Conservation (phyloP, 1,140 invertebrate species). For the Drosophila repletoides region DNA sequence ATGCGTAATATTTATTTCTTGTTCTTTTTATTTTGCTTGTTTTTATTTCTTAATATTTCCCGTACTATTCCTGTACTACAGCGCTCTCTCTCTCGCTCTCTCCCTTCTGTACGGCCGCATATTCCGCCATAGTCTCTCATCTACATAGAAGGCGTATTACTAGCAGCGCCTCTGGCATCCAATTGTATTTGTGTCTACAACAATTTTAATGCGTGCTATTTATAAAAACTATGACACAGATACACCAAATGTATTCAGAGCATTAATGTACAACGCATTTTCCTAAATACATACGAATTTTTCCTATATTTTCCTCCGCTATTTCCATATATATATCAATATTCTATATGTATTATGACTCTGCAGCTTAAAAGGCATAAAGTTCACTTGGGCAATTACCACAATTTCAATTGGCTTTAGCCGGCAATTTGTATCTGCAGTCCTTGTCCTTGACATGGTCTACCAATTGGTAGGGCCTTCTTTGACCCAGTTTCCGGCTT, state of each 20-base stretch:
- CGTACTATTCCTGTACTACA: slow-evolving; percentile 26
- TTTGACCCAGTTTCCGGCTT: slow-evolving; percentile 57
- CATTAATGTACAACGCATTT: slow-evolving; percentile 74
- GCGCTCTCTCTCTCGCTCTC: slow-evolving; percentile 22
- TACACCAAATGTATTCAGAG: slow-evolving; percentile 70
- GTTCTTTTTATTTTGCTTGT: not conserved
- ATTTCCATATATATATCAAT: slow-evolving; percentile 9
- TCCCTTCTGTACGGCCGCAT: not conserved
- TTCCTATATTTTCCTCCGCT: not conserved
- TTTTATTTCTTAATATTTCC: not conserved
- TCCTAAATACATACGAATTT: slow-evolving; percentile 7
- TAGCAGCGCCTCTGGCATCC: slow-evolving; percentile 37
- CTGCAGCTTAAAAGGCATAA: slow-evolving; percentile 20
- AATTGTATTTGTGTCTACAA: slow-evolving; percentile 49
- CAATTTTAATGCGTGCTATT: slow-evolving; percentile 73
- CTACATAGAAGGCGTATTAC: slow-evolving; percentile 72
- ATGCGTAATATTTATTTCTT: slow-evolving; percentile 41
- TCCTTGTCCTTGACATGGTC: slow-evolving; percentile 65
- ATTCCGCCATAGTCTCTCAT: slow-evolving; percentile 23
- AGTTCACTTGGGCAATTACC: slow-evolving; percentile 4
- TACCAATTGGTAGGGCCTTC: slow-evolving; percentile 15
- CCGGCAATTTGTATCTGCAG: slow-evolving; percentile 14
- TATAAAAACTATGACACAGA: slow-evolving; percentile 81
- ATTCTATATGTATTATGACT: no score
- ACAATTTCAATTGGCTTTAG: not conserved